Evolutionary conservation across 2,797 vertebrate species (phyloP), one percentile per base, ranked within the genome.

Genomic region (Acridotheres tristis): DNA sequence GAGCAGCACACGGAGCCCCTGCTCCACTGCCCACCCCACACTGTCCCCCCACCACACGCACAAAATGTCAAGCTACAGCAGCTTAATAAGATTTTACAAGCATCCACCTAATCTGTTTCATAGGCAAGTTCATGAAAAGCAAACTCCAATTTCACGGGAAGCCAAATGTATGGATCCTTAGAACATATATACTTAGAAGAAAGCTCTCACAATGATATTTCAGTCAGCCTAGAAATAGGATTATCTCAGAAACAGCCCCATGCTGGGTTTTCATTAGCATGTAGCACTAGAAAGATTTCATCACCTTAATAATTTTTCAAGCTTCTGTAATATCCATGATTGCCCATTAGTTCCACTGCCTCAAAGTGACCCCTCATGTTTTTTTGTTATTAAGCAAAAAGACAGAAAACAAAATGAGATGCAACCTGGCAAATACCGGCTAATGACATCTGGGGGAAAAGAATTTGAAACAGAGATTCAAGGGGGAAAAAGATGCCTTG

Each of bases 221-320:
- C 95, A 89, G 85, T 93, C 94, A 92, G 81, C 53, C 81, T 42
- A 36, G 79, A 80, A 93, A 89, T 11, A 61, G 91, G 92, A 89
- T 94, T 89, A 67, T 80, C 90, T 86, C 69, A 48, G 62, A 43
- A 92, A 68, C 65, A 85, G 87, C 82, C 92, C 54, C 95, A 89
- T 25, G 78, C 94, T 97, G 93, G 36, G 78, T 27, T 93, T 77
- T 86, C 92, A 93, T 94, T 94, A 94, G 87, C 81, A 66, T 93
- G 92, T 50, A 54, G 85, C 87, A 91, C 42, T 40, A 92, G 85
- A 62, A 94, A 91, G 90, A 96, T 94, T 95, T 95, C 94, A 95
- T 94, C 95, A 91, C 84, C 81, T 75, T 82, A 71, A 91, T 86
- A 84, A 97, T 95, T 94, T 94, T 72, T 83, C 92, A 93, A 66